Evolutionary conservation across 2,113 vertebrate species (phyloP), one percentile per base, ranked within the genome.

Genomic region (Echinops telfairi): DNA sequence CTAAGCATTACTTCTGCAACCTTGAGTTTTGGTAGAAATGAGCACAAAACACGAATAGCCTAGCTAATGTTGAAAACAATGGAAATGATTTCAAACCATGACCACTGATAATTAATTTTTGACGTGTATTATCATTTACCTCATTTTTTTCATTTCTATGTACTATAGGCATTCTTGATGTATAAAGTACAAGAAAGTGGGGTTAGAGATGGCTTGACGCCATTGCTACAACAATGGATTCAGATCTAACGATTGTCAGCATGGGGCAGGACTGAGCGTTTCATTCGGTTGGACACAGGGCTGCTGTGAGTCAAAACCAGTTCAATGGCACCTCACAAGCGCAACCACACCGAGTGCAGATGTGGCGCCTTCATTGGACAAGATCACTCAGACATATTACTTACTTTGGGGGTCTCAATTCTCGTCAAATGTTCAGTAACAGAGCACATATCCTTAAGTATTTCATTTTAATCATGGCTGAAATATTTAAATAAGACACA

Each of bases 401-500:
- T 86, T 81, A 85, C 3, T 94, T n/a, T 94, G 40, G 40, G 40
- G 40, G 40, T 3, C 40, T 7, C 40, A 40, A 40, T 82, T 88
- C 15, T 86, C 68, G 89, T 38, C 90, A 77, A 90, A 83, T 92
- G 60, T 62, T 95, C 3, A 64, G 57, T 43, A 84, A 36, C 33
- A 71, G 79, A 92, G 91, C n/a, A 95, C 17, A 83, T 91, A 91
- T 90, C 91, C 90, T 95, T 29, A 84, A 95, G 92, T 90, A 96
- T 95, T 96, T 81, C 79, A 80, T 88, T 86, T 96, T 89, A 95
- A 92, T 95, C 93, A 95, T 86, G 88, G 83, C 93, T 88, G 94
- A 91, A 94, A 93, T 90, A 84, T 43, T 93, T 88, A 91, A 92
- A 95, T 73, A 89, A 64, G 90, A 90, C 88, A 96, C 92, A 89